A percentile compares a stretch with the other conserved stretches of the same genome.
Conservation (phyloP, 1,140 invertebrate species). For the Nephila pilipes region DNA sequence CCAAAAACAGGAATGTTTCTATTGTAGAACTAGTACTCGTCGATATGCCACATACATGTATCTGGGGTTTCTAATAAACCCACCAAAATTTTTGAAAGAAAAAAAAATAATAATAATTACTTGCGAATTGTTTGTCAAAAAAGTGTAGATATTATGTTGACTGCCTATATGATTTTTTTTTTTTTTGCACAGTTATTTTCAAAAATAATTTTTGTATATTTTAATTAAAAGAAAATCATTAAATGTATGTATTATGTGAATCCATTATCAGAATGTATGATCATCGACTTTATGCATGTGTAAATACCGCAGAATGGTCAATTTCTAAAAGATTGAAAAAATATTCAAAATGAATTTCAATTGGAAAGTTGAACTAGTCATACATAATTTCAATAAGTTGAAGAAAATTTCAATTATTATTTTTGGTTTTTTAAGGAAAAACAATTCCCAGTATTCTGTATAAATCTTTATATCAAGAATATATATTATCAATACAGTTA, state of each 20-base stretch:
- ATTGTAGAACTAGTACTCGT: conserved; percentile 26
- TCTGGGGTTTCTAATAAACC: background rate
- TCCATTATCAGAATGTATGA: background rate
- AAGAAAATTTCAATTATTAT: too few species aligned
- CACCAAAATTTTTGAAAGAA: background rate
- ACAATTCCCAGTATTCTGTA: too few species aligned
- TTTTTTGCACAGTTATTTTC: background rate
- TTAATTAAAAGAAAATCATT: background rate
- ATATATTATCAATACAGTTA: too few species aligned
- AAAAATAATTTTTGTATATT: conserved; percentile 19
- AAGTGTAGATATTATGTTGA: conserved; percentile 30
- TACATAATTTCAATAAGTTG: background rate
- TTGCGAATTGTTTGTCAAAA: background rate
- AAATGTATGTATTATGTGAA: background rate
- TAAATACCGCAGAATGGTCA: background rate
- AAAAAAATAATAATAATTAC: conserved; percentile 4
- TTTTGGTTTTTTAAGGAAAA: too few species aligned
- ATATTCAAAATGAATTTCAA: background rate
- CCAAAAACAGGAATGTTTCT: conserved; percentile 64
- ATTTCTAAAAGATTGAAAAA: conserved; percentile 7
- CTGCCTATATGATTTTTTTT: background rate
- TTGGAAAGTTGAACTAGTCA: background rate
- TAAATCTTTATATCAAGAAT: too few species aligned
- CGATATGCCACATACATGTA: background rate
- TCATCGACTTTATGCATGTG: background rate